Percentiles rank a stretch among this genome's conserved stretches.
Evolutionary conservation across 2,797 vertebrate genomes (phyloP).

Genomic region (Cheirogaleus major): DNA sequence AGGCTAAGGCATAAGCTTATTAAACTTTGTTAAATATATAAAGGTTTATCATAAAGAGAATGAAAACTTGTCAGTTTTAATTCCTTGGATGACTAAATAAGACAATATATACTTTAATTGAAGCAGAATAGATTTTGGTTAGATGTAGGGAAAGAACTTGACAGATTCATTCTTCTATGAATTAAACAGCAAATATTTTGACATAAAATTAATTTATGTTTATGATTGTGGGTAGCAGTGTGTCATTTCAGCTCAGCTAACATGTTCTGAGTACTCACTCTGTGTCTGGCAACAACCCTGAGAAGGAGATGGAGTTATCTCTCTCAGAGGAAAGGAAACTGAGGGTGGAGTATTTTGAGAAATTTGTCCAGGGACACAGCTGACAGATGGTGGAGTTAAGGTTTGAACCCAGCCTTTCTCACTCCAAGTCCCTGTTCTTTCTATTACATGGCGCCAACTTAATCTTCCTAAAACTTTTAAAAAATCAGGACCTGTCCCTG

Average conservation of each 20-base stretch:
- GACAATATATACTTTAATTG: constrained; percentile 59
- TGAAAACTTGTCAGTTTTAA: constrained; percentile 69
- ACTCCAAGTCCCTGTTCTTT: not conserved
- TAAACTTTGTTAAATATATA: constrained; percentile 42
- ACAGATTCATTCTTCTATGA: constrained; percentile 66
- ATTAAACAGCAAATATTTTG: constrained; percentile 67
- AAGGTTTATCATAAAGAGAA: constrained; percentile 57
- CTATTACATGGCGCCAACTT: not conserved
- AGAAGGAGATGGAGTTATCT: not conserved
- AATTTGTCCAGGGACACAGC: not conserved
- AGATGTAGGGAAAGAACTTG: constrained; percentile 47
- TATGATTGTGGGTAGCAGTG: constrained; percentile 45
- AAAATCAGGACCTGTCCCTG: not conserved
- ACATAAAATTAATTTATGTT: constrained; percentile 58
- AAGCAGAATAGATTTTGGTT: constrained; percentile 62
- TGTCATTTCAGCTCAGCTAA: not conserved
- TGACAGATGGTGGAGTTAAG: not conserved
- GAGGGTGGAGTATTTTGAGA: not conserved
- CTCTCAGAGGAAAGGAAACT: not conserved
- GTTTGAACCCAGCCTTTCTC: not conserved
- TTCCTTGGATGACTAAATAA: constrained; percentile 66
- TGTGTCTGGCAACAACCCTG: not conserved
- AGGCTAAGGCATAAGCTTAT: constrained; percentile 47
- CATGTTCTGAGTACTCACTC: not conserved
- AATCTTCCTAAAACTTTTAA: not conserved